Evolutionary conservation across 2,797 vertebrate species (phyloP), one percentile per base, ranked within the genome.

Genomic region (Pyrocephalus nanus): DNA sequence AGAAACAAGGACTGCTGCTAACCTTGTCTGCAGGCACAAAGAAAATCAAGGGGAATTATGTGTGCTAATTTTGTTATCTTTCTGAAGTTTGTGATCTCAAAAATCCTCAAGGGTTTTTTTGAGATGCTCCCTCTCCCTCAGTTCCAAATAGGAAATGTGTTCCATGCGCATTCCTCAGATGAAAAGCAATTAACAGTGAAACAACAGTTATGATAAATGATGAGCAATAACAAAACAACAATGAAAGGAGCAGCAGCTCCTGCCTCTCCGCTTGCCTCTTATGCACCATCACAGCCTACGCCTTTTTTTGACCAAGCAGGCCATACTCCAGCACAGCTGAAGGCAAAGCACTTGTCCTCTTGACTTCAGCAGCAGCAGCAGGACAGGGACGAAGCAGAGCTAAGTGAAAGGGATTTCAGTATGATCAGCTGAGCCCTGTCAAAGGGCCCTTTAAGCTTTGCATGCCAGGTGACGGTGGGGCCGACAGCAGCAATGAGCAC

Each of bases 21-120:
- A 87, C 45, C 40, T 75, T 91, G 69, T 90, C 78, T 86, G 79
- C 62, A 86, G 36, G 51, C 87, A 83, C 38, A 43, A 92, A 74
- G 66, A 87, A 92, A 92, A 94, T 74, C 69, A 91, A 72, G 69
- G 50, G 15, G 50, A 90, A 81, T 91, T 91, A 83, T 26, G 25
- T 8, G n/a, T 32, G 36, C 47, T 94, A 80, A 95, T 91, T 89
- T 76, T 77, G 42, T 92, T 95, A 79, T 76, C 83, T 92, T 91
- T 95, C 78, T 72, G 32, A 88, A 32, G 51, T 58, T 70, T 92
- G 53, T 69, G 58, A 83, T 89, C 78, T 83, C 72, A 93, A 51
- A 94, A 93, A 69, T 85, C 81, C 75, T 77, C 40, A 34, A 62
- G 65, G 72, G 3, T 55, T 77, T 93, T 93, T 87, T 76, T 88